phyloP scores from a whole-genome alignment of 2,113 vertebrate species.

The Sander vitreus region DNA sequence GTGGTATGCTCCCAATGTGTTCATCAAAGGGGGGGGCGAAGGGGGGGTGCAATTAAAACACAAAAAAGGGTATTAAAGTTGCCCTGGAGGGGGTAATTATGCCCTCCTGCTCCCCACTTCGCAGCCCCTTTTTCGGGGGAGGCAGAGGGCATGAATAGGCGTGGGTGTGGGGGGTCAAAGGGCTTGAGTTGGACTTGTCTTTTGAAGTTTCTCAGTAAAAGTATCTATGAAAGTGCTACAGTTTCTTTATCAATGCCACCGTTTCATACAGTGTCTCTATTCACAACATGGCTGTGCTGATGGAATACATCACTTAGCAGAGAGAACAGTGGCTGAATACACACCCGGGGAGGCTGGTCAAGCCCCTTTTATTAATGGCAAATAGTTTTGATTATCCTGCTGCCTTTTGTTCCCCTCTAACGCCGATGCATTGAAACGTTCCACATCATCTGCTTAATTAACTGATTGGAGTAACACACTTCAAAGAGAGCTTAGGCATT shows the following conservation, averaged over 20 bases:
- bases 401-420: slow-evolving; percentile 72
- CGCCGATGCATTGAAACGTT: slow-evolving; percentile 55
- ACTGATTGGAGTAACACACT: slow-evolving; percentile 53
- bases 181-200: slow-evolving; percentile 69
- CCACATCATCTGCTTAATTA: slow-evolving; percentile 75
- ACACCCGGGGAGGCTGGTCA: slow-evolving; percentile 37
- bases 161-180: slow-evolving; percentile 71
- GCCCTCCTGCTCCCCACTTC: slow-evolving; percentile 69
- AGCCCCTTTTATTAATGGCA: slow-evolving; percentile 66
- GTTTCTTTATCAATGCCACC: slow-evolving; percentile 73
- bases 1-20: slow-evolving; percentile 81
- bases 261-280: slow-evolving; percentile 72
- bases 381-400: slow-evolving; percentile 76
- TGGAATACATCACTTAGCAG: slow-evolving; percentile 62
- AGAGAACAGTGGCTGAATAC: slow-evolving; percentile 55
- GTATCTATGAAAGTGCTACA: slow-evolving; percentile 68
- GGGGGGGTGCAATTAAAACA: slow-evolving; percentile 84
- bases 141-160: slow-evolving; percentile 60
- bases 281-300: slow-evolving; percentile 49
- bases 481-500: slow-evolving; percentile 58
- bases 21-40: slow-evolving; percentile 74
- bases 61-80: slow-evolving; percentile 85
- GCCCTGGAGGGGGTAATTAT: slow-evolving; percentile 84
- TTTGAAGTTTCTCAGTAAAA: slow-evolving; percentile 73
- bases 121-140: slow-evolving; percentile 55